phyloP scores from a whole-genome alignment of 2,113 vertebrate species.

The Aldabrachelys gigantea region DNA sequence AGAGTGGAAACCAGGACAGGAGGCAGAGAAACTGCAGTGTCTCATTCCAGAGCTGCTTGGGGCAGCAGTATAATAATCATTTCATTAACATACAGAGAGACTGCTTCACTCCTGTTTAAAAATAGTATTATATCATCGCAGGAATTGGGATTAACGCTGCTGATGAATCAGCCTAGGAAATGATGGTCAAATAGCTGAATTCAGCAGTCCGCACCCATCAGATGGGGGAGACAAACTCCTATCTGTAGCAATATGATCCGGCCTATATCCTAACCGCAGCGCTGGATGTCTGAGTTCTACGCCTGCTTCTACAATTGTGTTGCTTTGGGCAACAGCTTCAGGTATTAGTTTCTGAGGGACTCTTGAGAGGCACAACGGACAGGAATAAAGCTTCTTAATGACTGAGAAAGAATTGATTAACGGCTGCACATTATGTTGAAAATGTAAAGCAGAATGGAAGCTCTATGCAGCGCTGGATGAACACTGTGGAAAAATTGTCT shows the following conservation, averaged over 20 bases:
- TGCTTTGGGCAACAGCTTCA: not conserved
- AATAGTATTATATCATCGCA: not conserved
- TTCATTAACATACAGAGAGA: not conserved
- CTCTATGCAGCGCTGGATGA: not conserved
- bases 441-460: not conserved
- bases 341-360: not conserved
- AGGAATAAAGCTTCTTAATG: not conserved
- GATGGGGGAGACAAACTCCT: too few species aligned
- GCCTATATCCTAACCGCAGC: too few species aligned
- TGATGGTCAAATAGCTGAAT: not conserved
- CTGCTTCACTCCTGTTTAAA: not conserved
- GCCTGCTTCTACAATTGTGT: not conserved
- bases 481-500: not conserved
- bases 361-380: not conserved
- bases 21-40: not conserved
- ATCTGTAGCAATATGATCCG: too few species aligned
- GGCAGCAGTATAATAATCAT: not conserved
- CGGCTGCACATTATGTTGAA: not conserved
- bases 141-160: not conserved
- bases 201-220: too few species aligned
- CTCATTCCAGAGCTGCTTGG: not conserved
- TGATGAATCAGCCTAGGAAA: not conserved
- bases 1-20: not conserved
- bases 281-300: not conserved
- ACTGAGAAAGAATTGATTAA: not conserved